A percentile compares a stretch with the other conserved stretches of the same genome.
Evolutionary conservation across 2,797 vertebrate species (phyloP).

Genomic region (Gambelia wislizenii): DNA sequence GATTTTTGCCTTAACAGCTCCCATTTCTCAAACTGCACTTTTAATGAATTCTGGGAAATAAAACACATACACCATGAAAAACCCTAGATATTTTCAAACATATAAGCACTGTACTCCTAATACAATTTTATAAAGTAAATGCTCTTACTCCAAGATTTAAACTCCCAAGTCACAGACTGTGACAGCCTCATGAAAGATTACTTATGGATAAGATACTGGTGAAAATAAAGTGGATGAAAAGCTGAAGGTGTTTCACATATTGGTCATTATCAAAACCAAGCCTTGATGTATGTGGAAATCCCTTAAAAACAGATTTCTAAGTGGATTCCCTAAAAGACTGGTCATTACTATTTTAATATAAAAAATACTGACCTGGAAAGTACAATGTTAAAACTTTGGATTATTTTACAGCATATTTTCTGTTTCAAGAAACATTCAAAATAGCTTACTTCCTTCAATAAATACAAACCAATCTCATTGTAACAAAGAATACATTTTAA

Average conservation of each 20-base stretch:
- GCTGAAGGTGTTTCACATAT: neutral
- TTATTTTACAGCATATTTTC: neutral
- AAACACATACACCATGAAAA: neutral
- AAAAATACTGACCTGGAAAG: neutral
- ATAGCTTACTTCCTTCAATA: neutral
- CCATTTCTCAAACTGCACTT: conserved; percentile 19
- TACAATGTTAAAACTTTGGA: neutral
- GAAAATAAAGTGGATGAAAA: neutral
- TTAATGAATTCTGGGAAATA: conserved; percentile 34
- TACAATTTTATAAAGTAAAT: neutral
- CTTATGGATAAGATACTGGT: neutral
- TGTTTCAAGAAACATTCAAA: neutral
- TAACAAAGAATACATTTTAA: neutral
- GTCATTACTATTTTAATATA: neutral
- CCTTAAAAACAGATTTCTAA: neutral
- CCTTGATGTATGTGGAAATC: neutral
- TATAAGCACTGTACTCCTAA: conserved; percentile 41
- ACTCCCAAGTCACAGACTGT: neutral
- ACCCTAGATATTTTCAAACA: conserved; percentile 22
- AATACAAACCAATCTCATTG: neutral
- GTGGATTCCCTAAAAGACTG: neutral
- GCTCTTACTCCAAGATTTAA: neutral
- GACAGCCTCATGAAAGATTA: neutral
- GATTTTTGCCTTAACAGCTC: conserved; percentile 17
- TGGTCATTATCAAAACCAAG: neutral